These are phyloP conservation scores for Caiman crocodilus DNA, from an alignment of 2,797 vertebrate species.

Conservation along the genomic window DNA sequence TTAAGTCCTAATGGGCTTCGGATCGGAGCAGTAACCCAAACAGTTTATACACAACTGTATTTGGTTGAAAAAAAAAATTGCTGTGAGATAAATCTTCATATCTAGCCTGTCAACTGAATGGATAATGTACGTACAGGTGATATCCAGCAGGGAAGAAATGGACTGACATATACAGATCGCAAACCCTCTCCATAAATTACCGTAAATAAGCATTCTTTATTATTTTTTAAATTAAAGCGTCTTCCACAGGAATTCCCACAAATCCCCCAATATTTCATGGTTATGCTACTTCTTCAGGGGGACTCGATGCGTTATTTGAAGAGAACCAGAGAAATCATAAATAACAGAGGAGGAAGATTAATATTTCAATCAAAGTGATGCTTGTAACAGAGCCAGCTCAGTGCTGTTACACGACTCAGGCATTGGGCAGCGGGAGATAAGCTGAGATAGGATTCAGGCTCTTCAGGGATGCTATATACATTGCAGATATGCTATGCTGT, in stretches of 20 bases:
- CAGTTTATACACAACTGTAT: background rate
- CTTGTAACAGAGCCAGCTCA: background rate
- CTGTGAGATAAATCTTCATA: background rate
- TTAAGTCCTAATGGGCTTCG: background rate
- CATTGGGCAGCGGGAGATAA: background rate
- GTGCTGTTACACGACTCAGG: background rate
- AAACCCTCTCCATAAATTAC: background rate
- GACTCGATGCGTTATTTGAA: background rate
- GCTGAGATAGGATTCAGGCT: background rate
- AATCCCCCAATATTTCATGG: background rate
- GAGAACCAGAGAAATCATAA: background rate
- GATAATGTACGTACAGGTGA: background rate
- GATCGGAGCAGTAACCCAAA: background rate
- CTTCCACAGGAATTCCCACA: background rate
- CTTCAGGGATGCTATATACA: background rate
- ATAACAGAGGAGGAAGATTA: constrained; percentile 10
- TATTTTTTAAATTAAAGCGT: constrained; percentile 19
- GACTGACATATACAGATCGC: background rate
- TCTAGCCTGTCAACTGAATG: background rate
- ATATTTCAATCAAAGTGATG: background rate
- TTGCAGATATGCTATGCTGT: background rate
- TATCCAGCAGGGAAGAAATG: background rate
- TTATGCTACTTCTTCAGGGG: background rate
- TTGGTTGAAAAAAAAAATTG: background rate
- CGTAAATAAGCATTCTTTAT: background rate